Evolutionary conservation across 2,113 vertebrate species (phyloP).

Genomic region (Bubo blakistoni): DNA sequence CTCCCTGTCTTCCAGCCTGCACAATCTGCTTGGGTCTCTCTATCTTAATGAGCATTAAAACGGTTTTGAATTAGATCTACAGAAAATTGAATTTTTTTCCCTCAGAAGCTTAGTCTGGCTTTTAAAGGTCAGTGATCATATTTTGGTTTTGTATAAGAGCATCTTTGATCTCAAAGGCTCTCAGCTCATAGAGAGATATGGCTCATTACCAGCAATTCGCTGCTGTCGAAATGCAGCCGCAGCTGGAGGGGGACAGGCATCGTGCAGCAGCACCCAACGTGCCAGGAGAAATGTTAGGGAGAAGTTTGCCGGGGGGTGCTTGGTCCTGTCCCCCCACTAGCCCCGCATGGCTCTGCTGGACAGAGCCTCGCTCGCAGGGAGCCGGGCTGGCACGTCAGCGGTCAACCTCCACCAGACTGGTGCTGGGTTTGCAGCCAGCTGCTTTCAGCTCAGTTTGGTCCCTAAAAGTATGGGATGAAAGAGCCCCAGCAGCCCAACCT

Average conservation of each 20-base stretch:
- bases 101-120: not conserved
- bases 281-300: not conserved
- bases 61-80: constrained; percentile 14
- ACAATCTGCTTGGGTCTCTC: not conserved
- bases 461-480: not conserved
- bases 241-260: not conserved
- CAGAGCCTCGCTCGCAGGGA: fast-evolving
- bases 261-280: fast-evolving
- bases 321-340: not conserved
- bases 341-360: fast-evolving
- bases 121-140: constrained; percentile 3
- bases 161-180: not conserved
- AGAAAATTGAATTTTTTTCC: constrained; percentile 5
- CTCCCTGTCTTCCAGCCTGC: not conserved
- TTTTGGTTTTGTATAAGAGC: not conserved
- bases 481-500: not conserved
- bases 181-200: fast-evolving
- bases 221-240: not conserved
- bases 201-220: not conserved
- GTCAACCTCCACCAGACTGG: not conserved
- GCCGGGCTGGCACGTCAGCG: not conserved
- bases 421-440: not conserved
- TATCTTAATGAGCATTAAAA: constrained; percentile 35
- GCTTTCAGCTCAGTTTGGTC: not conserved
- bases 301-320: not conserved